Conservation (phyloP, 2,888 invertebrate genomes). For the Cyaniris semiargus region DNA sequence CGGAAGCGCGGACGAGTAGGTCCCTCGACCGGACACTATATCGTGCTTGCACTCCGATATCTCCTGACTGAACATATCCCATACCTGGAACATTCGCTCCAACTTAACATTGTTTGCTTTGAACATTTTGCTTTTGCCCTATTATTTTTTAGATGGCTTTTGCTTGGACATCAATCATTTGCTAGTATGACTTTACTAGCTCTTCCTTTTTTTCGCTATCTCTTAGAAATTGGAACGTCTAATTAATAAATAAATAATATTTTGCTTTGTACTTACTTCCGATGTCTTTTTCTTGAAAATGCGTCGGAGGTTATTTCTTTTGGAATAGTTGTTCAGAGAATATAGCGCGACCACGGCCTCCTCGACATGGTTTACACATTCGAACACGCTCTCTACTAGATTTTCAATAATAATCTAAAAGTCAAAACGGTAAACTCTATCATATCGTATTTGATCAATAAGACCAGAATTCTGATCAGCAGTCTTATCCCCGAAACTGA, state of each 20-base stretch:
- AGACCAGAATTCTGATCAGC: not conserved
- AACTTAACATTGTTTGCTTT: not conserved
- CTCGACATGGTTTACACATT: slow-evolving; percentile 88
- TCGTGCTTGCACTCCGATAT: slow-evolving; percentile 87
- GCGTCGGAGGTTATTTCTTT: slow-evolving; percentile 85
- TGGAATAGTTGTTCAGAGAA: slow-evolving; percentile 88
- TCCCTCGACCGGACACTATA: slow-evolving; percentile 80
- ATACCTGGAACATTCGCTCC: slow-evolving; percentile 73
- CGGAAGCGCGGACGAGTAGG: slow-evolving; percentile 84
- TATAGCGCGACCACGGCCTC: slow-evolving; percentile 89
- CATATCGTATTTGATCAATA: not conserved
- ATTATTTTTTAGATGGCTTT: not conserved
- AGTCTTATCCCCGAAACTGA: too few relatives aligned
- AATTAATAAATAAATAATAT: not conserved
- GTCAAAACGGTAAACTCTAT: not conserved
- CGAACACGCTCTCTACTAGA: slow-evolving; percentile 88
- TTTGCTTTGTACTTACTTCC: slow-evolving; percentile 61
- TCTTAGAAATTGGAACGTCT: not conserved
- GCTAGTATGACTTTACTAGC: not conserved
- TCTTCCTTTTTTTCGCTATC: not conserved
- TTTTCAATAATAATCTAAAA: slow-evolving; percentile 89
- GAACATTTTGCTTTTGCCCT: not conserved
- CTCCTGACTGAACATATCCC: slow-evolving; percentile 87
- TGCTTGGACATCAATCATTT: not conserved
- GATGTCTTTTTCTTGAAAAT: slow-evolving; percentile 85